Percentiles rank a stretch among this genome's conserved stretches.
These are phyloP conservation scores for Carassius gibelio DNA, from an alignment of 2,113 vertebrate genomes.

Conservation along the genomic window DNA sequence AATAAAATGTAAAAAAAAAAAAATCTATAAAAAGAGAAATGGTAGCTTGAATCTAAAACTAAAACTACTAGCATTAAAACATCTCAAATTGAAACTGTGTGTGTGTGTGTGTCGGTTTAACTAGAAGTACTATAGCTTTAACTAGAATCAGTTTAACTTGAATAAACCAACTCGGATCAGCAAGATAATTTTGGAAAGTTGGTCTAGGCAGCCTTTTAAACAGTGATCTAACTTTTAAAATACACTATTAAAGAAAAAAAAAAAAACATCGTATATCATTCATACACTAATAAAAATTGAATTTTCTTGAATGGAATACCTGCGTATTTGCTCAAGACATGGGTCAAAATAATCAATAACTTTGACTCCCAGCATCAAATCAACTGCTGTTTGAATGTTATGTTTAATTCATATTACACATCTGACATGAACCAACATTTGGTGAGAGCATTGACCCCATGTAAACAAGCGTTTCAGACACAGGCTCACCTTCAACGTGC, in stretches of 20 bases:
- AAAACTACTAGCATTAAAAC: too few relatives aligned
- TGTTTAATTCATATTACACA: constrained; percentile 27
- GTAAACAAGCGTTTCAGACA: constrained; percentile 19
- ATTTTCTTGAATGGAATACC: not conserved
- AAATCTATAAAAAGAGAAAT: too few relatives aligned
- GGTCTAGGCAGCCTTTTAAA: too few relatives aligned
- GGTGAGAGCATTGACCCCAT: constrained; percentile 22
- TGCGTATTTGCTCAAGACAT: not conserved
- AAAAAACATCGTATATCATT: not conserved
- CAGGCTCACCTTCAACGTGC: not conserved
- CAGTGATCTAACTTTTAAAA: not conserved
- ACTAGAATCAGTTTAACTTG: too few relatives aligned
- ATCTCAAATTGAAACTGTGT: too few relatives aligned
- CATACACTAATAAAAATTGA: not conserved
- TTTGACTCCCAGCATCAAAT: not conserved
- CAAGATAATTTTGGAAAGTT: too few relatives aligned
- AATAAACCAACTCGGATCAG: too few relatives aligned
- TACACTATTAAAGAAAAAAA: not conserved
- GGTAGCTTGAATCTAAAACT: too few relatives aligned
- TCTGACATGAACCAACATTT: constrained; percentile 15
- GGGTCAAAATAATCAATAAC: not conserved
- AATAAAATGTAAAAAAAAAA: too few relatives aligned
- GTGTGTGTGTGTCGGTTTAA: too few relatives aligned
- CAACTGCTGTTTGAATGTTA: constrained; percentile 12
- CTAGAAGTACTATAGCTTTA: too few relatives aligned